A percentile compares a stretch with the other conserved stretches of the same genome.
phyloP scores from a whole-genome alignment of 1,140 invertebrate species.

The Drosophila trapezifrons region DNA sequence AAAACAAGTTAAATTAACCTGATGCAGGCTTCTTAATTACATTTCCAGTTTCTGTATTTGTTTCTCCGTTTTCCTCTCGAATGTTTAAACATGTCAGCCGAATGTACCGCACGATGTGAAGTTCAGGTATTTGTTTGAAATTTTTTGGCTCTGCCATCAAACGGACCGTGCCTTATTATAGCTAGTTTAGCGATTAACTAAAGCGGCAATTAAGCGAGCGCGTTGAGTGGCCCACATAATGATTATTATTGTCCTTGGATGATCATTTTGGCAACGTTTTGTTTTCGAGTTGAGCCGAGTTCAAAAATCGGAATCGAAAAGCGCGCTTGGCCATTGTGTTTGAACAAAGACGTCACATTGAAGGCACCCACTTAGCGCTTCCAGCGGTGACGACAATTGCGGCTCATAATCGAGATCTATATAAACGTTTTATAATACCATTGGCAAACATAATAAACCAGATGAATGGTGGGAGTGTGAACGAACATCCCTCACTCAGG shows the following conservation, averaged over 20 bases:
- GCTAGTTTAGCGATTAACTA: constrained; percentile 34
- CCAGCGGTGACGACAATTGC: constrained; percentile 35
- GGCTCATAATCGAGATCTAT: constrained; percentile 15
- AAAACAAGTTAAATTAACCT: constrained; percentile 48
- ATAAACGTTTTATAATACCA: constrained; percentile 16
- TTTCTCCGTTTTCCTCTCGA: constrained; percentile 33
- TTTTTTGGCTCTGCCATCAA: constrained; percentile 24
- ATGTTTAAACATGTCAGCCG: constrained; percentile 24
- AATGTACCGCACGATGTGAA: constrained; percentile 2
- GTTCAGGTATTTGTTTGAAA: constrained; percentile 31
- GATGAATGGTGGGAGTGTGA: constrained; percentile 42
- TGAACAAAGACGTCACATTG: constrained; percentile 28
- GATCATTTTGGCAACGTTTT: constrained; percentile 37
- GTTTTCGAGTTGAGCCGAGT: constrained; percentile 16
- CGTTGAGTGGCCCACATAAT: constrained; percentile 29
- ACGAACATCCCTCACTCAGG: constrained; percentile 4
- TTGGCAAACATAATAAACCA: constrained; percentile 31
- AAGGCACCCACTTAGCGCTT: constrained; percentile 29
- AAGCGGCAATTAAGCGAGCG: constrained; percentile 26
- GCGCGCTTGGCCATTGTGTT: constrained; percentile 15
- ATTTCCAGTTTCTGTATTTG: constrained; percentile 42
- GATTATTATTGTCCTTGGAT: constrained; percentile 38
- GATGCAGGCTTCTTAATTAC: constrained; percentile 46
- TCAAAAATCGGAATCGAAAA: constrained; percentile 25
- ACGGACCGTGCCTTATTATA: constrained; percentile 29